Base-by-base conservation (phyloP, 2,797 vertebrate species). In the Atherinosoma microstoma region DNA sequence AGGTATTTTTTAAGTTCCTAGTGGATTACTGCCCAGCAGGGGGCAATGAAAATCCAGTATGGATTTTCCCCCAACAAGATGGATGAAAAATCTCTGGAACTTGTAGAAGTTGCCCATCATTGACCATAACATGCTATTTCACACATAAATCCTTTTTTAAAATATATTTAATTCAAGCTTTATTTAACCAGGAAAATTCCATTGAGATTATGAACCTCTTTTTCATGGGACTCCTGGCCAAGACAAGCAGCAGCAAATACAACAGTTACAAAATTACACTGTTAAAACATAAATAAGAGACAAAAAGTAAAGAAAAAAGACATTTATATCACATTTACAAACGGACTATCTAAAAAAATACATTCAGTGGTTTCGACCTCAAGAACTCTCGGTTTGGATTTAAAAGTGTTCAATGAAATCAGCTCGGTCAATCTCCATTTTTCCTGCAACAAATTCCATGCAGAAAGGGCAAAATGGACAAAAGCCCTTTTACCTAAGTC, bases 21-120 rank as follows among this genome's bases (percentile, higher is more conserved):
- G n/a, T 64, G 13, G 12, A 59, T 72, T 42, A 63, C 32, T 88
- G 61, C 80, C 79, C 92, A 91, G 70, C 82, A 92, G 90, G 75
- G 80, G 90, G 85, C 87, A 84, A 73, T 78, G 54, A 82, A 74
- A 79, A 80, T 56, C 73, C 59, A 80, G 64, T 27, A 6, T 79
- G 61, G 15, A 22, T 65, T 16, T 20, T 34, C 3, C 47, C 12
- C 56, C 5, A 59, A 2, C 29, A 20, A 30, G 57, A 58, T 30
- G 20, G 24, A 59, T 47, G 29, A 24, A 22, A 57, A 59, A 30
- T 18, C 27, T 65, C 27, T 20, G 3, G n/a, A 58, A 18, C 30
- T 67, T 53, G 40, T 2, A 10, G 6, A 10, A 29, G 12, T 73
- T 56, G 16, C 24, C 9, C 30, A 1, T 36, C 27, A 29, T 56